Conservation (phyloP, 2,888 invertebrate genomes). For the Troides aeacus region DNA sequence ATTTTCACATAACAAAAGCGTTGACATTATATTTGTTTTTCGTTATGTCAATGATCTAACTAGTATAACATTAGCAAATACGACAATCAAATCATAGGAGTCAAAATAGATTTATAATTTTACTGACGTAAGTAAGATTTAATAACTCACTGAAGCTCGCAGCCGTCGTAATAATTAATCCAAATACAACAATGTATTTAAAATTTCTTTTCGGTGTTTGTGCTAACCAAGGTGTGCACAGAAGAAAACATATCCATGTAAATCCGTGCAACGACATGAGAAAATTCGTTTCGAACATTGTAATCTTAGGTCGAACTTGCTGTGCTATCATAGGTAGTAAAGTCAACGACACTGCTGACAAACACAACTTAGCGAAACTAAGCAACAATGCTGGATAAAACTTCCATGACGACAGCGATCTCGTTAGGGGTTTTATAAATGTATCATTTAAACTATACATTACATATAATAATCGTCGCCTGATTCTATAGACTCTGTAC, state of each 20-base stretch:
- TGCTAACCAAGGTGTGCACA: constrained; percentile 69
- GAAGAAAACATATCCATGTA: constrained; percentile 71
- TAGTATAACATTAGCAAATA: constrained; percentile 4
- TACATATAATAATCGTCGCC: constrained; percentile 56
- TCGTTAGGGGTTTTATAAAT: constrained; percentile 67
- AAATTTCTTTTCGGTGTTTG: constrained; percentile 71
- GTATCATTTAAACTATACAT: constrained; percentile 68
- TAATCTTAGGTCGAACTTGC: constrained; percentile 60
- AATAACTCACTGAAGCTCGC: constrained; percentile 63
- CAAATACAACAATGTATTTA: constrained; percentile 61
- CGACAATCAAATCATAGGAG: not conserved
- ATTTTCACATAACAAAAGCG: constrained; percentile 5
- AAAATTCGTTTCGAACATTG: constrained; percentile 64
- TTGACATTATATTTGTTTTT: constrained; percentile 6
- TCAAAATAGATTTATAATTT: constrained; percentile 1
- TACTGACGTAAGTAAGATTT: constrained; percentile 2
- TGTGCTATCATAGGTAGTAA: constrained; percentile 64
- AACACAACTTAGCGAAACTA: constrained; percentile 57
- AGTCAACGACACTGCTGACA: constrained; percentile 59
- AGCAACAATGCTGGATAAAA: constrained; percentile 72
- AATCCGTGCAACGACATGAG: constrained; percentile 69
- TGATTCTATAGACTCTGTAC: constrained; percentile 65
- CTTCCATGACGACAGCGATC: constrained; percentile 68
- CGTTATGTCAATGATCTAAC: constrained; percentile 12
- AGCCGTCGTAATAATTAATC: constrained; percentile 57